A percentile compares a stretch with the other conserved stretches of the same genome.
Evolutionary conservation across 2,113 vertebrate species (phyloP).

Genomic region (Jacana jacana): DNA sequence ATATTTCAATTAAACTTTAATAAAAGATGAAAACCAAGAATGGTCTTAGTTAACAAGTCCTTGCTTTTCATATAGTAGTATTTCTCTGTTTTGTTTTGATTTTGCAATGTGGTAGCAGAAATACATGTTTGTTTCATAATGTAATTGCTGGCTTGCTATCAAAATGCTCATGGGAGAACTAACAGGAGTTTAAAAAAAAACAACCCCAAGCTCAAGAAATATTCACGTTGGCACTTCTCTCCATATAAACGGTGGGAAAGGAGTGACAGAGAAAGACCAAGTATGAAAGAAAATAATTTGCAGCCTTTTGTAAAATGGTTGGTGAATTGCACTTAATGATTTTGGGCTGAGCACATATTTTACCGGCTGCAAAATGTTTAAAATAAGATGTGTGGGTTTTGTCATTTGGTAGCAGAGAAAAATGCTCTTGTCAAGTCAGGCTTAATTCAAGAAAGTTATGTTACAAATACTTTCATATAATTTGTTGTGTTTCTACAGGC

Average conservation of each 20-base stretch:
- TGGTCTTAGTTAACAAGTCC: background rate
- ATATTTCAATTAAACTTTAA: background rate
- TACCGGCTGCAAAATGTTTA: background rate
- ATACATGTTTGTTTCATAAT: background rate
- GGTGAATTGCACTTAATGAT: background rate
- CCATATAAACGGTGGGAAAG: background rate
- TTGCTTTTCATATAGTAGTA: background rate
- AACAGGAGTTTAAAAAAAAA: background rate
- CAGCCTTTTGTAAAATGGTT: background rate
- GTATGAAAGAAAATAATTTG: background rate
- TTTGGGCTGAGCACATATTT: background rate
- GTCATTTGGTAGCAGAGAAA: background rate
- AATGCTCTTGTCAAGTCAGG: background rate
- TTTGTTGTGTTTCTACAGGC: conserved; percentile 15
- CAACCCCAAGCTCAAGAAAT: background rate
- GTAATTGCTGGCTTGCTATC: background rate
- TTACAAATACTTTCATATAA: background rate
- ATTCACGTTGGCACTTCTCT: background rate
- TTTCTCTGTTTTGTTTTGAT: background rate
- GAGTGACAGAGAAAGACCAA: background rate
- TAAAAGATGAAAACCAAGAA: background rate
- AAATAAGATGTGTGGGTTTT: background rate
- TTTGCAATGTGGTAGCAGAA: background rate
- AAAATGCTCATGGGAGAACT: background rate
- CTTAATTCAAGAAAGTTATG: background rate